Evolutionary conservation across 2,888 invertebrate genomes (phyloP), one percentile per base, ranked within the genome.

Genomic region (Melinaea marsaeus): DNA sequence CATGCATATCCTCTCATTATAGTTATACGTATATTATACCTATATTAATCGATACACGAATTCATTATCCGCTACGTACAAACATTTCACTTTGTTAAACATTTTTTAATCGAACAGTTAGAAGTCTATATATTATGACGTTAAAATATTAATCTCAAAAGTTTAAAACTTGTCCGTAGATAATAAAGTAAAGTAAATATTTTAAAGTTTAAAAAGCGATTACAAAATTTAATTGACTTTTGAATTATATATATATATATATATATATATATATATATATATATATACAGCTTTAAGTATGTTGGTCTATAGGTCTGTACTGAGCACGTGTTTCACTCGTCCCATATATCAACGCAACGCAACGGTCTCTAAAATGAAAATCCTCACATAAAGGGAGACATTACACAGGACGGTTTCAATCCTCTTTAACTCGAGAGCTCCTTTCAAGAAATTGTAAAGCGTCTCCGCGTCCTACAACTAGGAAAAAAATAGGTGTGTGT

Each of bases 401-500:
- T 70, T 69, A 69, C 69, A 73, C 70, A 71, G 69, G 74, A 72
- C 68, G 74, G 75, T 80, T 84, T 77, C 83, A 85, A 85, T 85
- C 80, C 83, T 72, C 79, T 80, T 76, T 76, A 79, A 77, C 74
- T 76, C 82, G 80, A 85, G 79, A 79, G 75, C 77, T 78, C 80
- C 79, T 86, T 86, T 87, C 80, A 84, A 77, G 80, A 76, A 79
- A 84, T 78, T 84, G 79, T 82, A 80, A 80, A 79, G 78, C 79
- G 77, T 83, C 83, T 79, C 81, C 77, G 81, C 80, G 84, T 79
- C 81, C 79, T 79, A 81, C 78, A 79, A 79, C 78, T 80, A 79
- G 79, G 82, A 78, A 79, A 79, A 84, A 81, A 87, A 87, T 85
- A 85, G 84, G 83, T 83, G 84, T 84, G 78, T 77, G 80, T 74